These are phyloP conservation scores for Erebia aethiops DNA, from an alignment of 2,888 invertebrate genomes.

Conservation along the genomic window DNA sequence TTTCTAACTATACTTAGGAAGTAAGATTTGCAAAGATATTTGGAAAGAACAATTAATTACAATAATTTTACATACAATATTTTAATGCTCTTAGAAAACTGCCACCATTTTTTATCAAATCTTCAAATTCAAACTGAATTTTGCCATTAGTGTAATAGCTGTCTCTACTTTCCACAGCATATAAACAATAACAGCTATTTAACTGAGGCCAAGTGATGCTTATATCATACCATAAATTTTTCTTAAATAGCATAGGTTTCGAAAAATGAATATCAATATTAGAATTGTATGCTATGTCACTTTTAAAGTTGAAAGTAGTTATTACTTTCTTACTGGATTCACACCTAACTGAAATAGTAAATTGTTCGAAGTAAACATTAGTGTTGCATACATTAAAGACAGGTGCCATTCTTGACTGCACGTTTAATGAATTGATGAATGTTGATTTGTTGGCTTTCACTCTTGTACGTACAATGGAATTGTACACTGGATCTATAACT, in stretches of 20 bases:
- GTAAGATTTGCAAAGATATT: not conserved
- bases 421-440: constrained; percentile 70
- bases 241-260: constrained; percentile 71
- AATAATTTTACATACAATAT: constrained; percentile 65
- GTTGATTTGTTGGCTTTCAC: constrained; percentile 72
- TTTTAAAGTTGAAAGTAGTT: constrained; percentile 63
- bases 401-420: constrained; percentile 74
- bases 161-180: constrained; percentile 71
- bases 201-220: constrained; percentile 69
- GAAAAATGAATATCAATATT: constrained; percentile 67
- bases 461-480: constrained; percentile 60
- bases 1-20: not conserved
- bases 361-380: constrained; percentile 69
- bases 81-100: constrained; percentile 74
- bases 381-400: constrained; percentile 63
- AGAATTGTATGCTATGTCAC: constrained; percentile 71
- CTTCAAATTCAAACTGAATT: constrained; percentile 73
- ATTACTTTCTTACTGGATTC: constrained; percentile 65
- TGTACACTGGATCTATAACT: constrained; percentile 60
- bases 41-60: not conserved
- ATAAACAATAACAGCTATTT: constrained; percentile 54
- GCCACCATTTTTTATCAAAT: constrained; percentile 61
- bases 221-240: constrained; percentile 73
- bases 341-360: constrained; percentile 63
- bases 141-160: constrained; percentile 59